Base-by-base conservation (phyloP, 35 echinoderm and acorn worm species). In the Holothuria glaberrima region DNA sequence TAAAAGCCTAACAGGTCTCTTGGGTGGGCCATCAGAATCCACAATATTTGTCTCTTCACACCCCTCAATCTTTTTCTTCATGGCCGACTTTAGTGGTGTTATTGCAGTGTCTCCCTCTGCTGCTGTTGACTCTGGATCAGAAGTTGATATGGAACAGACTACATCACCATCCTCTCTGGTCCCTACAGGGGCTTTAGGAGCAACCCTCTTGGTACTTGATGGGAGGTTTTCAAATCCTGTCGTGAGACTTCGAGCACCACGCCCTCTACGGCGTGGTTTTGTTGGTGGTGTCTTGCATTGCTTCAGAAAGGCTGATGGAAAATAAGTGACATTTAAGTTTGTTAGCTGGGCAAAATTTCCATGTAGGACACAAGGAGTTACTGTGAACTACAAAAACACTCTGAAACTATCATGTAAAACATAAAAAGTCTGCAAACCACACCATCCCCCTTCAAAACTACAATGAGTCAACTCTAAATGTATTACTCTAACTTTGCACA, bases 171-270 rank as follows among this genome's bases (percentile, higher is more conserved):
- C 50, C 3, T 19, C 33, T 68, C 5, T 61, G 20, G 22, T 18
- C 30, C 36, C 60, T 6, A 68, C 62, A 10, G 85, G 85, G 6
- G 33, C n/a, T 50, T 87, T 67, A 10, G 85, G 85, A 20, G 85
- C 85, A 28, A 70, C 22, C 44, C 85, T 67, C 65, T 87, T 87
- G 36, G 85, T 87, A 26, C 33, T 50, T 35, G 85, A 87, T 9
- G 85, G 85, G 0, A 87, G 36, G 63, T 87, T 87, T 29, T 87
- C 85, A 70, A 87, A 87, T 6, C 61, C 85, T 41, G 85, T 87
- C 33, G 85, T 87, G 1, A 87, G 66, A 71, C 85, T 87, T 70
- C 85, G 66, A 35, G 34, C 9, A n/a, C 31, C 36, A 27, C 85
- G 60, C 3, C 13, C 60, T 25, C 85, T 24, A 32, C 85, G 85